Evolutionary conservation across 2,113 vertebrate species (phyloP).

Genomic region (Hepsetus odoe): DNA sequence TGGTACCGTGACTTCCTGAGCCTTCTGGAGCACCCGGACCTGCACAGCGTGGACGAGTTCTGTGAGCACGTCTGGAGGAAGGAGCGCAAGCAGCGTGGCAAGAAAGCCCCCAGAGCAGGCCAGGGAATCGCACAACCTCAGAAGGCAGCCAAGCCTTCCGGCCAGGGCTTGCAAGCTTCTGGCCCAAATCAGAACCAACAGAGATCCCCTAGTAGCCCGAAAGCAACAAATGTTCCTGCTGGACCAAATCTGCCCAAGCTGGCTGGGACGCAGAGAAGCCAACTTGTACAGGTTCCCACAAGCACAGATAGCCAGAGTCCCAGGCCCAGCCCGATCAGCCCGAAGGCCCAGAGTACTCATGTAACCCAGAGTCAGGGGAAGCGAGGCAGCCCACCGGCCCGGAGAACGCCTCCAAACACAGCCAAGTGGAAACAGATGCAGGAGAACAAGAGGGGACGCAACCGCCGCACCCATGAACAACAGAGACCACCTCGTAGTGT

Average conservation of each 20-base stretch:
- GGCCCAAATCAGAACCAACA: slow-evolving; percentile 57
- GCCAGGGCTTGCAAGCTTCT: slow-evolving; percentile 45
- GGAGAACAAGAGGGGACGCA: slow-evolving; percentile 97
- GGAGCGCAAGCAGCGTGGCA: slow-evolving; percentile 90
- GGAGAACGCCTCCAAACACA: slow-evolving; percentile 74
- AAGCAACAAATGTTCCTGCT: slow-evolving; percentile 43
- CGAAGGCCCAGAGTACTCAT: slow-evolving; percentile 28
- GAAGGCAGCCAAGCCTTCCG: slow-evolving; percentile 48
- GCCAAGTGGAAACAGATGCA: slow-evolving; percentile 97
- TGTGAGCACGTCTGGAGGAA: slow-evolving; percentile 98
- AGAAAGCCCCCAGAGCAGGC: slow-evolving; percentile 72
- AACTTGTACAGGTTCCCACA: slow-evolving; percentile 19
- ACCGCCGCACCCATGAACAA: slow-evolving; percentile 97
- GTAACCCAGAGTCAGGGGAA: slow-evolving; percentile 58
- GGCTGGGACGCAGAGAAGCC: slow-evolving; percentile 35
- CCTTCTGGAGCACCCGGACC: slow-evolving; percentile 93
- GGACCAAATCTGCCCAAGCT: slow-evolving; percentile 44
- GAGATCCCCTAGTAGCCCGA: slow-evolving; percentile 61
- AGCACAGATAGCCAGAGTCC: slow-evolving; percentile 39
- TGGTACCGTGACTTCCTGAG: slow-evolving; percentile 98
- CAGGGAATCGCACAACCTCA: slow-evolving; percentile 34
- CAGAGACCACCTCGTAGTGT: slow-evolving; percentile 97
- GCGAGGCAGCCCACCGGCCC: slow-evolving; percentile 38
- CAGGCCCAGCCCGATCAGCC: slow-evolving; percentile 41
- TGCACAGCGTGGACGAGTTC: slow-evolving; percentile 97